These are phyloP conservation scores for Pseudochirops corinnae DNA, from an alignment of 2,797 vertebrate genomes.

Conservation along the genomic window DNA sequence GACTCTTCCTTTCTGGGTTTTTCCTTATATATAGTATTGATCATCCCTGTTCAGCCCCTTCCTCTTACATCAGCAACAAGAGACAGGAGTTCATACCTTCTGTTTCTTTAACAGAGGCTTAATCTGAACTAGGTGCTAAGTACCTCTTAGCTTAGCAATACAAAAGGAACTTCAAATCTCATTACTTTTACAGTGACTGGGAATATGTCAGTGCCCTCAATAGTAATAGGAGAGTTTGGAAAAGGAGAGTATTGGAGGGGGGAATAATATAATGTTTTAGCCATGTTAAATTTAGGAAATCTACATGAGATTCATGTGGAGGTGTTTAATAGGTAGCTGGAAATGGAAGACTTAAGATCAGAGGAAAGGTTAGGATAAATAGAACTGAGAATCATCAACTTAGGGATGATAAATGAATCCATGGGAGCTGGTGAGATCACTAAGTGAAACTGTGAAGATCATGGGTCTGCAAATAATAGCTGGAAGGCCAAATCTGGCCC, in stretches of 20 bases:
- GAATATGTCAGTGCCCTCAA: not conserved
- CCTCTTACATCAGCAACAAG: no score
- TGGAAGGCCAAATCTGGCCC: not conserved
- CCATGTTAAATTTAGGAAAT: not conserved
- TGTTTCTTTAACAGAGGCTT: no score
- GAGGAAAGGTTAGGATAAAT: not conserved
- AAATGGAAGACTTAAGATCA: not conserved
- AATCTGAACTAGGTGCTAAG: no score
- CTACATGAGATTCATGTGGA: not conserved
- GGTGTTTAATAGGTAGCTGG: not conserved
- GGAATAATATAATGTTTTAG: not conserved
- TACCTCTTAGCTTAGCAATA: no score
- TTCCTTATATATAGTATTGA: no score
- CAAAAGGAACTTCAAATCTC: no score
- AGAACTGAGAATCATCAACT: not conserved
- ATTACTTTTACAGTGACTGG: not conserved
- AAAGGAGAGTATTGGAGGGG: not conserved
- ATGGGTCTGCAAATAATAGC: not conserved
- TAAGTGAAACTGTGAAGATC: not conserved
- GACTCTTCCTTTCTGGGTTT: no score
- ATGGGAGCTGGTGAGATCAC: not conserved
- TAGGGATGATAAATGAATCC: not conserved
- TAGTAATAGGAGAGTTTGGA: not conserved
- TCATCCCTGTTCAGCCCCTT: no score
- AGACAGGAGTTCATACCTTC: no score